phyloP scores from a whole-genome alignment of 2,113 vertebrate genomes.

The Ciconia maguari region DNA sequence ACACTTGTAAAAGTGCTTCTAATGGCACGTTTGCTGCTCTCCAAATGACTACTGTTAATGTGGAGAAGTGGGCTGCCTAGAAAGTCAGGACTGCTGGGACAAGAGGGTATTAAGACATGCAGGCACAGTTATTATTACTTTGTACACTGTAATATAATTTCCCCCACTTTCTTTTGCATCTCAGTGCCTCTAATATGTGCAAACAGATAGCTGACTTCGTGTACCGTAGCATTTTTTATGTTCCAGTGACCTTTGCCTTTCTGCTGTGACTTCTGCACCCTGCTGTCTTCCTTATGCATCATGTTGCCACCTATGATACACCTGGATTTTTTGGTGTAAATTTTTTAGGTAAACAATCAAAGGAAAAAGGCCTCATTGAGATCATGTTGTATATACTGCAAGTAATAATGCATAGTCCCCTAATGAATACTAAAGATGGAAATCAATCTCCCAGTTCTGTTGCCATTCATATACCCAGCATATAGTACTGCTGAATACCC shows the following conservation, averaged over 20 bases:
- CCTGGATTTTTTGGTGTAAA: neutral
- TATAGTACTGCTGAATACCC: constrained; percentile 50
- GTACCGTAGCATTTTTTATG: neutral
- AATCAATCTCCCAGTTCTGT: constrained; percentile 67
- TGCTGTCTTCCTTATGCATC: neutral
- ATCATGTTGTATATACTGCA: constrained; percentile 65
- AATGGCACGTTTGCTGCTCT: constrained; percentile 98
- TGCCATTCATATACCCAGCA: constrained; percentile 37
- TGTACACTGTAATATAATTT: constrained; percentile 68
- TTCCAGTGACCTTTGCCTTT: neutral
- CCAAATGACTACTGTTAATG: constrained; percentile 91
- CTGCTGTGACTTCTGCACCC: neutral
- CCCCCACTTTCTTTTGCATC: constrained; percentile 55
- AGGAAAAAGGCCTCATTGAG: constrained; percentile 61
- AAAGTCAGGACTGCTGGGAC: constrained; percentile 86
- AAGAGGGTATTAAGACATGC: constrained; percentile 82
- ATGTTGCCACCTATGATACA: neutral
- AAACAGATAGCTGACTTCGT: constrained; percentile 5
- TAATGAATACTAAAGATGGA: constrained; percentile 72
- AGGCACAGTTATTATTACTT: constrained; percentile 79
- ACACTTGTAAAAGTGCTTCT: constrained; percentile 99
- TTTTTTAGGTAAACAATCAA: constrained; percentile 57
- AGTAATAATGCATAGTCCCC: constrained; percentile 70
- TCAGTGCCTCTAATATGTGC: constrained; percentile 21
- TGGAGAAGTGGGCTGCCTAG: constrained; percentile 86